phyloP scores from a whole-genome alignment of 2,113 vertebrate species.

The Syngnathus floridae region DNA sequence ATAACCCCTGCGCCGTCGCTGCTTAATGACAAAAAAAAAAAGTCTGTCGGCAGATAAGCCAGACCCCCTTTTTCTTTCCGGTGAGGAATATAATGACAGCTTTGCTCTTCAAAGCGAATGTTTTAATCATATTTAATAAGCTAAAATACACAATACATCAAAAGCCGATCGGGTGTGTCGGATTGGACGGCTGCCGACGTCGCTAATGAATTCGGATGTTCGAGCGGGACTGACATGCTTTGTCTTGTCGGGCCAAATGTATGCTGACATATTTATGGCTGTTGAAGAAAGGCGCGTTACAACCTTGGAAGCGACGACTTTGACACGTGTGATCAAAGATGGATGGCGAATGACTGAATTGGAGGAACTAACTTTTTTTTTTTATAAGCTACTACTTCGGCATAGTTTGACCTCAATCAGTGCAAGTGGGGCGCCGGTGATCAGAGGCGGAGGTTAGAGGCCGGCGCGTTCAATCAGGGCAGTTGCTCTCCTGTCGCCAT shows the following conservation, averaged over 20 bases:
- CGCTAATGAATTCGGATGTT: slow-evolving; percentile 14
- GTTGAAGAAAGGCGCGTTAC: neutral
- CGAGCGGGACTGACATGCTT: neutral
- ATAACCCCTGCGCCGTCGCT: slow-evolving; percentile 21
- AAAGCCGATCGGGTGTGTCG: slow-evolving; percentile 16
- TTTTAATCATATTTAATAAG: neutral
- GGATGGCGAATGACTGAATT: too few relatives aligned
- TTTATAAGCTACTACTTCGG: neutral
- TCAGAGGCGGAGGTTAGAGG: neutral
- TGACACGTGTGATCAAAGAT: neutral
- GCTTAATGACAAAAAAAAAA: neutral
- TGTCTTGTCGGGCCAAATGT: slow-evolving; percentile 5
- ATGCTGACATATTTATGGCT: slow-evolving; percentile 28
- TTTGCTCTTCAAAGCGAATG: neutral
- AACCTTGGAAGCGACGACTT: slow-evolving; percentile 15
- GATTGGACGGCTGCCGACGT: slow-evolving; percentile 11
- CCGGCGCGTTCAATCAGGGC: neutral
- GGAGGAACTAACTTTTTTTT: too few relatives aligned
- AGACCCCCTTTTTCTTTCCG: neutral
- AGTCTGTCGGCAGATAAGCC: neutral
- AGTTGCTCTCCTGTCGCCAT: neutral
- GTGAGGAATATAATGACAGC: neutral
- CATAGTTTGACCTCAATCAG: neutral
- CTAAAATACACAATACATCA: slow-evolving; percentile 21
- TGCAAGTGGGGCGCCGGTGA: neutral